Evolutionary conservation across 2,888 invertebrate species (phyloP).

Genomic region (Anagyrus pseudococci): DNA sequence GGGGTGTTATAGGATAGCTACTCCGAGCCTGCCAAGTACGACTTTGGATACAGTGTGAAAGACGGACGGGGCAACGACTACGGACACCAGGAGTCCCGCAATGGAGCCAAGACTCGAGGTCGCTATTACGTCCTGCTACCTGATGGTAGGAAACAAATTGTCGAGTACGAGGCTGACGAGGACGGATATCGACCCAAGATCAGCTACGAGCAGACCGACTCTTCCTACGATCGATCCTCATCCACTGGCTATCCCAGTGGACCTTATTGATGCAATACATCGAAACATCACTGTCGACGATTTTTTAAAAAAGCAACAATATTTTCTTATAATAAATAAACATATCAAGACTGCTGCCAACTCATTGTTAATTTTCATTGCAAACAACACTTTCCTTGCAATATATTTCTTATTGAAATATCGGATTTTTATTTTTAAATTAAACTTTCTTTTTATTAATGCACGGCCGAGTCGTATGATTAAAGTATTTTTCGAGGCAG

Average conservation of each 20-base stretch:
- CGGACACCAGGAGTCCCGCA: conserved; percentile 59
- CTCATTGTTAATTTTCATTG: too few relatives aligned
- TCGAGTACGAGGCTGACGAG: conserved; percentile 74
- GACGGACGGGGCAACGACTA: conserved; percentile 59
- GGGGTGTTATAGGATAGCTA: too few relatives aligned
- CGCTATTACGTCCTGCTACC: conserved; percentile 58
- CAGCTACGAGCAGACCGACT: conserved; percentile 66
- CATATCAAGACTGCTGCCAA: too few relatives aligned
- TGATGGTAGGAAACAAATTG: conserved; percentile 65
- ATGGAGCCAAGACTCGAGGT: conserved; percentile 58
- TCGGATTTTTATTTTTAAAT: too few relatives aligned
- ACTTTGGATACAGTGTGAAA: conserved; percentile 57
- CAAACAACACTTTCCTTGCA: too few relatives aligned
- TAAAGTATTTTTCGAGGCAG: too few relatives aligned
- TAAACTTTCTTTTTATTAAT: too few relatives aligned
- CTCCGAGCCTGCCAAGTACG: conserved; percentile 55
- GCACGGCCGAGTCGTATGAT: too few relatives aligned
- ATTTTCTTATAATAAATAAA: too few relatives aligned
- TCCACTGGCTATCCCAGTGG: conserved; percentile 17
- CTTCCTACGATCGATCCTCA: too few relatives aligned
- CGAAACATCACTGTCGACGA: not conserved
- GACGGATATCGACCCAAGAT: conserved; percentile 73
- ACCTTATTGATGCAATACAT: conserved; percentile 11
- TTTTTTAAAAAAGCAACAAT: too few relatives aligned
- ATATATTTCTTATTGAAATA: too few relatives aligned